Evolutionary conservation across 2,888 invertebrate genomes (phyloP), one percentile per base, ranked within the genome.

Genomic region (Amphipoea lucens): DNA sequence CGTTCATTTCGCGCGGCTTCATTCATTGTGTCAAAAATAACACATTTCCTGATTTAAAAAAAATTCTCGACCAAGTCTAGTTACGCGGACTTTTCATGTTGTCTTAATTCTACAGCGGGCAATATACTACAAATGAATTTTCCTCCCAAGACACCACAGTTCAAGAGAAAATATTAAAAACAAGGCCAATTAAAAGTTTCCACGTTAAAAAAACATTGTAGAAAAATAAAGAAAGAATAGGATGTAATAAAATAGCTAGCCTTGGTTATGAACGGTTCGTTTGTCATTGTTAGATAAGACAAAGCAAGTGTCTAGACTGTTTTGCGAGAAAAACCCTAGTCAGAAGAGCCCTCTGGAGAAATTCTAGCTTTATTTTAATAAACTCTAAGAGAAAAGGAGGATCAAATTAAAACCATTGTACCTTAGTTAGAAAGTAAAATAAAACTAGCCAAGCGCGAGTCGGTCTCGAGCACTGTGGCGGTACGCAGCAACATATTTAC

Each of bases 251-350:
- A 48, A 45, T n/a, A 17, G 4, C 40, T 20, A 60, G 40, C n/a
- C 2, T 48, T 45, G n/a, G 9, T 51, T 66, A 4, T 12, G 45
- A 62, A 78, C 17, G 11, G 60, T 66, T 45, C 23, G n/a, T 82
- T 72, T 54, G 57, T 78, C 62, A 86, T 66, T 69, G 70, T 48
- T 29, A 66, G 54, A 75, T 71, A 45, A 65, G 48, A 86, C 62
- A 63, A 72, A 70, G 65, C 4, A 72, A 66, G 17, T 17, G 29
- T 73, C 51, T 83, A 73, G 77, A 65, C 54, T 14, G 4, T 67
- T 71, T 71, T 23, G 9, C 60, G 5, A 68, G 45, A 54, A 66
- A 74, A 51, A 72, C 62, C 9, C 48, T 62, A 6, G 54, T 0
- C 45, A 51, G 36, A 54, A 29, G 20, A 20, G 17, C 12, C 3